phyloP scores from a whole-genome alignment of 2,888 invertebrate species.

The Acronicta leporina region DNA sequence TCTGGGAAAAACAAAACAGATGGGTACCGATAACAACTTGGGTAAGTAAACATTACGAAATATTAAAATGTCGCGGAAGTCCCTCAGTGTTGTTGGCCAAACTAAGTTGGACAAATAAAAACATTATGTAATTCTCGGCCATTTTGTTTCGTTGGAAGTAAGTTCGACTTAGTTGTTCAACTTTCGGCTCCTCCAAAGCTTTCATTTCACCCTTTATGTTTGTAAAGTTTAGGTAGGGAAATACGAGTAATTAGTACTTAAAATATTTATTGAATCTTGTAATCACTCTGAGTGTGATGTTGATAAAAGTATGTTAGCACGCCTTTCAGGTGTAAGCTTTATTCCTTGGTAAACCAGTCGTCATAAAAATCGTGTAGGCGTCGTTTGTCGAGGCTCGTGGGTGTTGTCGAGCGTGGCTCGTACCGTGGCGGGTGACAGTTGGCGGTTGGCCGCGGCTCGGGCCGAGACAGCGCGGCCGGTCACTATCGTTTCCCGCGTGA shows the following conservation, averaged over 20 bases:
- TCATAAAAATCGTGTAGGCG: constrained; percentile 37
- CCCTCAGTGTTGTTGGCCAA: constrained; percentile 8
- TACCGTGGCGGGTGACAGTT: constrained; percentile 73
- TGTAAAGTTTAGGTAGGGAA: constrained; percentile 4
- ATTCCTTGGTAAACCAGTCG: constrained; percentile 18
- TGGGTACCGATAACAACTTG: constrained; percentile 4
- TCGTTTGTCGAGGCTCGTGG: constrained; percentile 26
- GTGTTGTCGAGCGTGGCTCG: constrained; percentile 39
- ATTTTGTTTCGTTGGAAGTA: constrained; percentile 35
- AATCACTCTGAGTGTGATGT: constrained; percentile 1
- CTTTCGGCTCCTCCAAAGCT: constrained; percentile 38
- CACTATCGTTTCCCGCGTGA: constrained; percentile 87
- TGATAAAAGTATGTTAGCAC: neutral
- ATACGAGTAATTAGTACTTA: neutral
- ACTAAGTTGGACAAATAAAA: constrained; percentile 26
- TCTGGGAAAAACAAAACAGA: constrained; percentile 3
- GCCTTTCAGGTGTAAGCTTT: constrained; percentile 14
- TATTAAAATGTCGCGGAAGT: constrained; percentile 18
- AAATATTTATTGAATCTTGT: constrained; percentile 2
- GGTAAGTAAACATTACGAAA: constrained; percentile 7
- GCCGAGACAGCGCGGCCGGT: constrained; percentile 82
- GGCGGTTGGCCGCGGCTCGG: constrained; percentile 75
- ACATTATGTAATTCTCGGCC: constrained; percentile 33
- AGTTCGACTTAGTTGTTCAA: constrained; percentile 34
- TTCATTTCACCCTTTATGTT: constrained; percentile 5